A percentile compares a stretch with the other conserved stretches of the same genome.
These are phyloP conservation scores for Chrysocyon brachyurus DNA, from an alignment of 2,797 vertebrate genomes.

Conservation along the genomic window DNA sequence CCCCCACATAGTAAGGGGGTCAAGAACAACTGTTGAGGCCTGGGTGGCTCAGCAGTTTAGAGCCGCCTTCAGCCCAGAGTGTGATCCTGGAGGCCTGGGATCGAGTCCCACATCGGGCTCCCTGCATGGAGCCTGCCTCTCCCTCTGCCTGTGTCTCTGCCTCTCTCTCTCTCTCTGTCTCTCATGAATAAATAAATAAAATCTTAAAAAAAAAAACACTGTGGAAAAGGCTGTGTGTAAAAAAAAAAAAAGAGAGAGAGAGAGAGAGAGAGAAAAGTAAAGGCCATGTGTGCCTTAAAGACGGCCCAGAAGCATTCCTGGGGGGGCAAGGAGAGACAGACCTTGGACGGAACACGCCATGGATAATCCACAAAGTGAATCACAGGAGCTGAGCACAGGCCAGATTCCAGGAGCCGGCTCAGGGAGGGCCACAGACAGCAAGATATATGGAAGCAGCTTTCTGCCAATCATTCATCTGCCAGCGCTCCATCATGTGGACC, in stretches of 20 bases:
- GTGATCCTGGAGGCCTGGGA: too few relatives aligned
- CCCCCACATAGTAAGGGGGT: background rate
- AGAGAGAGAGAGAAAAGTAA: background rate
- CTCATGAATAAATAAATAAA: too few relatives aligned
- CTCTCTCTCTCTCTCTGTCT: too few relatives aligned
- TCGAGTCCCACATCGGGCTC: too few relatives aligned
- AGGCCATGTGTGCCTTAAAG: background rate
- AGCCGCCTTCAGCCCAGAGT: too few relatives aligned
- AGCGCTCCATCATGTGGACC: background rate
- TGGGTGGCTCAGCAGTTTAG: too few relatives aligned
- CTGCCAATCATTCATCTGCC: background rate
- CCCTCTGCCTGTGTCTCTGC: too few relatives aligned
- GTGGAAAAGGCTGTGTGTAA: background rate
- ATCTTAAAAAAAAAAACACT: background rate
- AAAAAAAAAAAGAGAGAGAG: too few relatives aligned
- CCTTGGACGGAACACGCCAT: background rate
- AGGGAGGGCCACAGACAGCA: background rate
- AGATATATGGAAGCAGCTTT: background rate
- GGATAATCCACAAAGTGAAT: background rate
- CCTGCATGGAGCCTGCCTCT: too few relatives aligned
- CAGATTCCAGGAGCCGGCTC: background rate
- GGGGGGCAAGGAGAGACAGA: background rate
- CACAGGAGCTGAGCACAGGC: background rate
- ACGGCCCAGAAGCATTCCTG: background rate
- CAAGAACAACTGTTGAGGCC: background rate